Base-by-base conservation (phyloP, 2,113 vertebrate species). In the Nothobranchius kuhntae region DNA sequence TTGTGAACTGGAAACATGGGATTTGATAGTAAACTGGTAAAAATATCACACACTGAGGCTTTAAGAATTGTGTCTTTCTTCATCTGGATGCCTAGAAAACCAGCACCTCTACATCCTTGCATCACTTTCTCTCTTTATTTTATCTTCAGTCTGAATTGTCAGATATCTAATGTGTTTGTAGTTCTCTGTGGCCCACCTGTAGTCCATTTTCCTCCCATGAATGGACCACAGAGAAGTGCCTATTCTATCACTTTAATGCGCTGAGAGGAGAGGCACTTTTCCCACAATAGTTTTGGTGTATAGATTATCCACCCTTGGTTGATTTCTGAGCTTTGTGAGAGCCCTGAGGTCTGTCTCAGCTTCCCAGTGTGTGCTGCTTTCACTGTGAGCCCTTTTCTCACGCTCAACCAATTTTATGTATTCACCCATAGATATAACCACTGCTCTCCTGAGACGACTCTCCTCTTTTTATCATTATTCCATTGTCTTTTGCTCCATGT, bases 331-430 rank as follows among this genome's bases (percentile, higher is more conserved):
- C 79, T 80, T 83, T 81, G 71, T 52, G 66, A 64, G 76, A 84
- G 76, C 81, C 74, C 80, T 1, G 61, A 86, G 85, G 82, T 87
- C 67, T 78, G 82, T 66, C 84, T 89, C 78, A 15, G 83, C 80
- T 79, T 84, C 83, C 61, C 74, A 76, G 78, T 68, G 66, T 84
- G 86, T 24, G 80, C 68, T 58, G 71, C 69, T 7, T 70, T 76
- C 67, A 62, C 72, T 58, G 53, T 7, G 7, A 83, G 66, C 68
- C 65, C 77, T 70, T 79, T 89, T 88, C 87, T 85, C 86, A 88
- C 85, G 82, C 87, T 88, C 81, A 84, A 64, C 53, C 85, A 82
- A 79, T 77, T 89, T 86, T 79, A 85, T 87, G 78, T 83, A 85
- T 86, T 86, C 81, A 77, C 60, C 58, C 77, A 69, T 63, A 85